These are phyloP conservation scores for Leptobrachium ailaonicum DNA, from an alignment of 2,113 vertebrate species.

Conservation along the genomic window DNA sequence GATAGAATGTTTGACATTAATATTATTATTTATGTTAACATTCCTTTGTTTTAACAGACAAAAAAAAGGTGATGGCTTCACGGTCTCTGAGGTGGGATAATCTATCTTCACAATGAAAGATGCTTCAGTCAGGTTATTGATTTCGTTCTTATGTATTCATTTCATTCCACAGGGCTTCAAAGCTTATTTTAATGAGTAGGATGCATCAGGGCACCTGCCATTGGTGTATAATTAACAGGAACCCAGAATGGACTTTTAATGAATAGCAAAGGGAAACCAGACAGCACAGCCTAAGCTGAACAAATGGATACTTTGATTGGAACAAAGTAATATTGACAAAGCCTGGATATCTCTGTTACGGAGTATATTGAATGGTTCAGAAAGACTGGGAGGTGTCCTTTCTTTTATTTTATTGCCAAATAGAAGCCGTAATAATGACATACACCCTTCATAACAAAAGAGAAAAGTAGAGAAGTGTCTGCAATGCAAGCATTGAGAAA, in stretches of 20 bases:
- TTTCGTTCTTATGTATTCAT: slow-evolving; percentile 53
- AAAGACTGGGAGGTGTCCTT: too few species aligned
- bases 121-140: slow-evolving; percentile 61
- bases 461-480: too few species aligned
- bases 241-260: slow-evolving; percentile 58
- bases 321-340: slow-evolving; percentile 32
- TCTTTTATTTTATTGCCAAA: too few species aligned
- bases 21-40: neutral
- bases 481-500: too few species aligned
- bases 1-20: too few species aligned
- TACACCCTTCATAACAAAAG: too few species aligned
- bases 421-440: too few species aligned
- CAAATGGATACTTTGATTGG: slow-evolving; percentile 53
- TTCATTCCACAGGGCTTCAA: slow-evolving; percentile 54
- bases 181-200: slow-evolving; percentile 48
- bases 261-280: slow-evolving; percentile 59
- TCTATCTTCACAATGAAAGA: slow-evolving; percentile 60
- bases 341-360: too few species aligned
- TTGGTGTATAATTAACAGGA: slow-evolving; percentile 57
- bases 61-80: slow-evolving; percentile 44
- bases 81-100: slow-evolving; percentile 52
- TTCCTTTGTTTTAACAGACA: slow-evolving; percentile 19
- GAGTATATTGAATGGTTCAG: too few species aligned
- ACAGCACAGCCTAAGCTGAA: slow-evolving; percentile 44
- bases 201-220: slow-evolving; percentile 54